Conservation (phyloP, 2,797 vertebrate species). For the Sebastes matsubarae region DNA sequence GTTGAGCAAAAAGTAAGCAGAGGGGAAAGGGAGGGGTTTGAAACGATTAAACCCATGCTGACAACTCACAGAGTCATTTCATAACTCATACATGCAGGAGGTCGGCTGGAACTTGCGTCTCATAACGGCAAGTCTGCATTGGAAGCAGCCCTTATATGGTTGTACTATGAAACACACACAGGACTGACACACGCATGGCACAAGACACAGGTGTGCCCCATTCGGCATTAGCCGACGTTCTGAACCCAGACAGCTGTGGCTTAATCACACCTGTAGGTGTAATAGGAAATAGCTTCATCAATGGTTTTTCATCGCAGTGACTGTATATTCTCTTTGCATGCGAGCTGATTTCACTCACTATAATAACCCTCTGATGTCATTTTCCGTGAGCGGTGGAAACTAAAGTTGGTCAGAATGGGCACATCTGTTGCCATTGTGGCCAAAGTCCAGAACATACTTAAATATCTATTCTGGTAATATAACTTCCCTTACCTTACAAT, state of each 20-base stretch:
- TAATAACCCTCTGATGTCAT: background rate
- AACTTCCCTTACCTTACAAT: background rate
- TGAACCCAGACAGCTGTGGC: slow-evolving; percentile 28
- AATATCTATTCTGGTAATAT: background rate
- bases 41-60: slow-evolving; percentile 27
- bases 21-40: slow-evolving; percentile 26
- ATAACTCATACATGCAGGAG: slow-evolving; percentile 24
- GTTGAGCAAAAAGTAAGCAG: slow-evolving; percentile 22
- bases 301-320: background rate
- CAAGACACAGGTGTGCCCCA: slow-evolving; percentile 46
- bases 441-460: background rate
- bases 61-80: slow-evolving; percentile 51
- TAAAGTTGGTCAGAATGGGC: background rate
- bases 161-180: slow-evolving; percentile 14
- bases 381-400: background rate
- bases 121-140: background rate
- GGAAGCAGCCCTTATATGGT: slow-evolving; percentile 44
- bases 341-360: background rate
- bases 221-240: slow-evolving; percentile 14
- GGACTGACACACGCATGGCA: slow-evolving; percentile 45
- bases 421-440: background rate
- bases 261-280: slow-evolving; percentile 34
- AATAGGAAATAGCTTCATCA: slow-evolving; percentile 6
- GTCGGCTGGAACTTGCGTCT: slow-evolving; percentile 13
- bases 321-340: background rate